phyloP scores from a whole-genome alignment of 2,888 invertebrate genomes.

The Ophioninae sp. region DNA sequence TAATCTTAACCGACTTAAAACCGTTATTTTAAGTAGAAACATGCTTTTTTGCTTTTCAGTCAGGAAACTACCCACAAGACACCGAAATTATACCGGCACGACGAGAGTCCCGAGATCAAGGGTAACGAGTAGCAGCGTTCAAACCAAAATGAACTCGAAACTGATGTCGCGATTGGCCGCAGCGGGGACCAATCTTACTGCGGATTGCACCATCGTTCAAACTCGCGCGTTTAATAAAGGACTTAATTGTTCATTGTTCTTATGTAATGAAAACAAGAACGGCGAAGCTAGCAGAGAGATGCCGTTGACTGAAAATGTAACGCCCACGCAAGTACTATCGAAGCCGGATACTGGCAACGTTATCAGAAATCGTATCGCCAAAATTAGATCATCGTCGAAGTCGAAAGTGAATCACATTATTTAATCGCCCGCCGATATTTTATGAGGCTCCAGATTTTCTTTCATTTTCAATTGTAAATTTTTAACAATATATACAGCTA shows the following conservation, averaged over 20 bases:
- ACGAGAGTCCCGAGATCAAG: constrained; percentile 40
- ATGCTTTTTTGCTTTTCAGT: constrained; percentile 25
- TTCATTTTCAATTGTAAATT: not conserved
- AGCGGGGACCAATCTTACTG: constrained; percentile 28
- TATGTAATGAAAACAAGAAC: constrained; percentile 23
- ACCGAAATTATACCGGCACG: constrained; percentile 52
- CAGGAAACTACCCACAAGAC: constrained; percentile 45
- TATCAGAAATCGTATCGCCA: constrained; percentile 46
- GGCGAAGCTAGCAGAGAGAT: constrained; percentile 17
- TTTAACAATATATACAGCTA: not conserved
- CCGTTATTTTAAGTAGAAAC: not conserved
- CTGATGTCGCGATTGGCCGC: constrained; percentile 42
- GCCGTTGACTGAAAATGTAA: constrained; percentile 5
- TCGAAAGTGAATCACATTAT: constrained; percentile 42
- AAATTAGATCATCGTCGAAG: constrained; percentile 34
- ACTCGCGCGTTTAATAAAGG: constrained; percentile 21
- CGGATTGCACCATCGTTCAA: constrained; percentile 35
- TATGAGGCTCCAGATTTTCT: no score
- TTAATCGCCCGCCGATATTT: not conserved
- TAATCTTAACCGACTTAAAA: no score
- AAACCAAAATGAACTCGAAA: constrained; percentile 41
- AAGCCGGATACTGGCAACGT: constrained; percentile 45
- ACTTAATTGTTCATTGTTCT: constrained; percentile 21
- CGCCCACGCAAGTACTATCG: constrained; percentile 36
- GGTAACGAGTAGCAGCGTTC: constrained; percentile 34